phyloP scores from a whole-genome alignment of 2,797 vertebrate species.

The Xenentodon cancila region DNA sequence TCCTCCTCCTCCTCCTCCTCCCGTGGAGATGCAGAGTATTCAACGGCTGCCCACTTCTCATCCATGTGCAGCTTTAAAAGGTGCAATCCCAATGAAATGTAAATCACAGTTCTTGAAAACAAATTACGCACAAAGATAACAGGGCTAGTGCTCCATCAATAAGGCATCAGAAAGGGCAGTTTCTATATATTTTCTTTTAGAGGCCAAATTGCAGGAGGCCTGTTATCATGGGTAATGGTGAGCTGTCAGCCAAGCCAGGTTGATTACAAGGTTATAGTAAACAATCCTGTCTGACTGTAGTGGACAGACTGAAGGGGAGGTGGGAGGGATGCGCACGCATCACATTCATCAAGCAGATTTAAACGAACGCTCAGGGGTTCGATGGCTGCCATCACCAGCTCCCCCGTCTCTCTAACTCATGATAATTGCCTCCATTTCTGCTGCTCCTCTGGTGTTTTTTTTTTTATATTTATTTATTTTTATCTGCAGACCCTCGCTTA shows the following conservation, averaged over 20 bases:
- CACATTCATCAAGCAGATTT: constrained; percentile 85
- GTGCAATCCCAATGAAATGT: constrained; percentile 96
- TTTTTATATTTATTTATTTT: constrained; percentile 16
- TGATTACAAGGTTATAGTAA: constrained; percentile 90
- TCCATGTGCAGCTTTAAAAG: constrained; percentile 87
- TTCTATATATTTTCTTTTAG: constrained; percentile 77
- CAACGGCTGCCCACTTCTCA: constrained; percentile 84
- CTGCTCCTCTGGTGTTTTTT: constrained; percentile 34
- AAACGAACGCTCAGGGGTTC: constrained; percentile 69
- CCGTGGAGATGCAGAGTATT: constrained; percentile 78
- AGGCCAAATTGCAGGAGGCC: constrained; percentile 83
- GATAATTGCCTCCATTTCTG: constrained; percentile 71
- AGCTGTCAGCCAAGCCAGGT: constrained; percentile 82
- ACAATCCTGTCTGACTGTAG: constrained; percentile 83
- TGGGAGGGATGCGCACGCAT: constrained; percentile 55
- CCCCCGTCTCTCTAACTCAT: constrained; percentile 63
- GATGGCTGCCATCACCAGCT: constrained; percentile 50
- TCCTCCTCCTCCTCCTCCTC: constrained; percentile 35
- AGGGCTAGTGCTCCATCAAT: constrained; percentile 80
- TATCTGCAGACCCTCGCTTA: constrained; percentile 44
- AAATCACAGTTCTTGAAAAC: constrained; percentile 95
- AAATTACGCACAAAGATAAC: constrained; percentile 91
- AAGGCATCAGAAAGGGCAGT: constrained; percentile 78
- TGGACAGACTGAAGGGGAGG: constrained; percentile 59
- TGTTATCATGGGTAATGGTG: constrained; percentile 87